Conservation (phyloP, 2,888 invertebrate species). For the Nesidiocoris tenuis region DNA sequence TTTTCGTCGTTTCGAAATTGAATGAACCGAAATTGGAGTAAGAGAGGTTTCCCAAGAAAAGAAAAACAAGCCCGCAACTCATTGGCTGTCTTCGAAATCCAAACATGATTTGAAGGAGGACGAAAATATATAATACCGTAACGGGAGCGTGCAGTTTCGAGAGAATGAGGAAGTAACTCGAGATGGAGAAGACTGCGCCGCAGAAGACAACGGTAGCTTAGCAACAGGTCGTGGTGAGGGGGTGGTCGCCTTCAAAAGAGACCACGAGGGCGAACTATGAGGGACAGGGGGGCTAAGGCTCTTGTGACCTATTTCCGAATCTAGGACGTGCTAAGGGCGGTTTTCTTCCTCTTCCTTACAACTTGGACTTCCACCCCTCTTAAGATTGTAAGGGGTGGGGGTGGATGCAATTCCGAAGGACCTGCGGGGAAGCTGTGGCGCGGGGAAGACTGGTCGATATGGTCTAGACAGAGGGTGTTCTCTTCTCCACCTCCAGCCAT, state of each 20-base stretch:
- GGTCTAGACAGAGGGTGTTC: constrained; percentile 32
- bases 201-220: constrained; percentile 21
- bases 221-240: constrained; percentile 20
- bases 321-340: constrained; percentile 39
- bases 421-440: neutral
- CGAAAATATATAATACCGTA: too few relatives aligned
- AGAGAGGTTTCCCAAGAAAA: too few relatives aligned
- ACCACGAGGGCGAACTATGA: too few relatives aligned
- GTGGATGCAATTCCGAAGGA: too few relatives aligned
- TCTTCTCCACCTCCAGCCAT: constrained; percentile 1
- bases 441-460: constrained; percentile 31
- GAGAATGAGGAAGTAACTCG: too few relatives aligned
- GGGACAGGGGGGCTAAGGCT: neutral
- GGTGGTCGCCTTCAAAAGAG: neutral
- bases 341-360: constrained; percentile 1
- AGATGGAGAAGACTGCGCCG: neutral
- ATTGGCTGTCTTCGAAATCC: too few relatives aligned
- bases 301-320: constrained; percentile 40
- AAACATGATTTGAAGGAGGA: too few relatives aligned
- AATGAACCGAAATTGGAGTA: too few relatives aligned
- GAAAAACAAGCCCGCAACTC: too few relatives aligned
- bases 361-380: neutral
- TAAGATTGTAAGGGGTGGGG: constrained; percentile 17
- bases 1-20: too few relatives aligned
- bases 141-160: too few relatives aligned